phyloP scores from a whole-genome alignment of 2,888 invertebrate genomes.

The Polymixis lichenea region DNA sequence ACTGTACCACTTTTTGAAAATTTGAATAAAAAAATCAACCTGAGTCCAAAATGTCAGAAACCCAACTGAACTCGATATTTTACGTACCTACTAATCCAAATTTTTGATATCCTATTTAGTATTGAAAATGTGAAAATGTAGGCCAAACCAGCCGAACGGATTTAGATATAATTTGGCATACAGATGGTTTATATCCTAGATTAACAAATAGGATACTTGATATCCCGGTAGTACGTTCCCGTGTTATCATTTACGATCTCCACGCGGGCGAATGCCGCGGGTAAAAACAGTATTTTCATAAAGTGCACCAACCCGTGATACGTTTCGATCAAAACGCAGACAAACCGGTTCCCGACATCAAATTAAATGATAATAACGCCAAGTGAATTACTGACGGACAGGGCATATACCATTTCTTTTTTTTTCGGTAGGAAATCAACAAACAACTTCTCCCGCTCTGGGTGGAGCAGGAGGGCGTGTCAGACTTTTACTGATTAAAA shows the following conservation, averaged over 20 bases:
- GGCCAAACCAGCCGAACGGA: neutral
- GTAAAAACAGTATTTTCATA: neutral
- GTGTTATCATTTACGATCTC: neutral
- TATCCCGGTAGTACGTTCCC: neutral
- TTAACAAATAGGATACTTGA: neutral
- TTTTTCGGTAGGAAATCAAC: no score
- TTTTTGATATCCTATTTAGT: neutral
- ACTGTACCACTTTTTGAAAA: no score
- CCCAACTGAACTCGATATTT: neutral
- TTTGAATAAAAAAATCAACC: conserved; percentile 3
- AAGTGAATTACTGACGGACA: neutral
- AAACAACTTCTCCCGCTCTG: no score
- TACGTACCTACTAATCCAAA: neutral
- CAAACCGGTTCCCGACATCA: neutral
- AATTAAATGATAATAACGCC: neutral
- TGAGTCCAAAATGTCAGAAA: neutral
- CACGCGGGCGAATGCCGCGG: neutral
- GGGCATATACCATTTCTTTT: no score
- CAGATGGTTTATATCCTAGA: neutral
- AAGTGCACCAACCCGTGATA: neutral
- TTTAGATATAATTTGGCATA: neutral
- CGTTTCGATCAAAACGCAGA: neutral
- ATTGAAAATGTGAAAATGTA: neutral
- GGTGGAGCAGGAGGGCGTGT: no score
- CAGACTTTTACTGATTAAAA: no score